Evolutionary conservation across 2,113 vertebrate genomes (phyloP).

Genomic region (Lynx canadensis): DNA sequence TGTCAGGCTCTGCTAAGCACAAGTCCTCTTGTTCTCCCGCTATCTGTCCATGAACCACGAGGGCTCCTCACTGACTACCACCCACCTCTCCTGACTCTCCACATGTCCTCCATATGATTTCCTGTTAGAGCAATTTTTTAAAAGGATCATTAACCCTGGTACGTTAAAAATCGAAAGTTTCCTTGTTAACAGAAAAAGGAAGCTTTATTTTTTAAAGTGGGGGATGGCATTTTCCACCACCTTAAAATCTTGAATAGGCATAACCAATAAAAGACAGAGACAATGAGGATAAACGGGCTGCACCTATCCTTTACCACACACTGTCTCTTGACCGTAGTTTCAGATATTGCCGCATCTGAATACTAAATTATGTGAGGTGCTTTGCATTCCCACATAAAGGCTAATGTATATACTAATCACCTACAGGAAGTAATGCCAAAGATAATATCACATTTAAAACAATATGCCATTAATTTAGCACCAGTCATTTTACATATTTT

Average conservation of each 20-base stretch:
- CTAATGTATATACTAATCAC: constrained; percentile 44
- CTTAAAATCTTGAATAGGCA: constrained; percentile 41
- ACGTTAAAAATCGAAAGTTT: constrained; percentile 54
- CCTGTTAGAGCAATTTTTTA: neutral
- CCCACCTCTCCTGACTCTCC: constrained; percentile 47
- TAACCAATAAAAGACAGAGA: constrained; percentile 47
- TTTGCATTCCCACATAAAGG: constrained; percentile 53
- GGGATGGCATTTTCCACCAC: neutral
- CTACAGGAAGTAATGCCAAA: constrained; percentile 65
- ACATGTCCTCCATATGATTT: constrained; percentile 26
- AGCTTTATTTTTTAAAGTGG: neutral
- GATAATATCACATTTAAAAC: constrained; percentile 44
- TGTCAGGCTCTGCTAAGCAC: constrained; percentile 58
- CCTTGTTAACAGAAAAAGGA: neutral
- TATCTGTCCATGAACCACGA: constrained; percentile 57
- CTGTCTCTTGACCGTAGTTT: constrained; percentile 62
- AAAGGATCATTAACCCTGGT: neutral
- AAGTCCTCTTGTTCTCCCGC: constrained; percentile 66
- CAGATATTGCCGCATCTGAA: constrained; percentile 50
- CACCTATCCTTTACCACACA: constrained; percentile 41
- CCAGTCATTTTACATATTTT: neutral
- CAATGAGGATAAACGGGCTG: constrained; percentile 41
- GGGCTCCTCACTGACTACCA: constrained; percentile 50
- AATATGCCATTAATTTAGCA: constrained; percentile 55
- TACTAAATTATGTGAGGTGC: constrained; percentile 30